phyloP scores from a whole-genome alignment of 2,888 invertebrate genomes.

The Stenodema calcarata region DNA sequence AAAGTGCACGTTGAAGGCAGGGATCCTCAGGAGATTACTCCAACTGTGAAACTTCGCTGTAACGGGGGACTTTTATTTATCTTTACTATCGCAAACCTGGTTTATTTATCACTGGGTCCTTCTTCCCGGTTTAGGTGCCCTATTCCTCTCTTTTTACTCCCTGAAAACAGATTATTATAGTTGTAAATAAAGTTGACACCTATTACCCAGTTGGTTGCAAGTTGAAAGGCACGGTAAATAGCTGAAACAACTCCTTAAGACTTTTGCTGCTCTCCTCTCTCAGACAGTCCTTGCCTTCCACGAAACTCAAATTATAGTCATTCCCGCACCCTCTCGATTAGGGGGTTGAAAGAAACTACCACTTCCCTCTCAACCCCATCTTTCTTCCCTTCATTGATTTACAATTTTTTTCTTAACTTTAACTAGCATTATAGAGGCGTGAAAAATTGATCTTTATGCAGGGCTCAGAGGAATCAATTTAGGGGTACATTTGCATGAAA shows the following conservation, averaged over 20 bases:
- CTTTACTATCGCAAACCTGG: neutral
- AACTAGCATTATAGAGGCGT: neutral
- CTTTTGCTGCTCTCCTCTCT: neutral
- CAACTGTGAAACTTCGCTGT: neutral
- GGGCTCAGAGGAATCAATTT: neutral
- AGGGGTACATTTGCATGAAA: neutral
- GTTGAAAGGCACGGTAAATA: neutral
- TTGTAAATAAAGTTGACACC: conserved; percentile 2
- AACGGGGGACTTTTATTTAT: neutral
- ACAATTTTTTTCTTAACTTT: neutral
- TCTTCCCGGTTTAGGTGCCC: neutral
- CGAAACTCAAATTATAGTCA: neutral
- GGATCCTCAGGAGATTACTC: neutral
- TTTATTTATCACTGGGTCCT: neutral
- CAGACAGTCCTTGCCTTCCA: neutral
- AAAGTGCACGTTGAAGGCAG: neutral
- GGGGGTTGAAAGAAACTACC: neutral
- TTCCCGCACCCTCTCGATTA: neutral
- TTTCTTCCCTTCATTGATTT: neutral
- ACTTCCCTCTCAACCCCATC: neutral
- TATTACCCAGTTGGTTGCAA: neutral
- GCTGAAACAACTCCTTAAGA: neutral
- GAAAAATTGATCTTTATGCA: neutral
- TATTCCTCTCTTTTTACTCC: neutral
- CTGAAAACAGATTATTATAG: neutral